phyloP scores from a whole-genome alignment of 2,797 vertebrate species.

The Siniperca scherzeri region DNA sequence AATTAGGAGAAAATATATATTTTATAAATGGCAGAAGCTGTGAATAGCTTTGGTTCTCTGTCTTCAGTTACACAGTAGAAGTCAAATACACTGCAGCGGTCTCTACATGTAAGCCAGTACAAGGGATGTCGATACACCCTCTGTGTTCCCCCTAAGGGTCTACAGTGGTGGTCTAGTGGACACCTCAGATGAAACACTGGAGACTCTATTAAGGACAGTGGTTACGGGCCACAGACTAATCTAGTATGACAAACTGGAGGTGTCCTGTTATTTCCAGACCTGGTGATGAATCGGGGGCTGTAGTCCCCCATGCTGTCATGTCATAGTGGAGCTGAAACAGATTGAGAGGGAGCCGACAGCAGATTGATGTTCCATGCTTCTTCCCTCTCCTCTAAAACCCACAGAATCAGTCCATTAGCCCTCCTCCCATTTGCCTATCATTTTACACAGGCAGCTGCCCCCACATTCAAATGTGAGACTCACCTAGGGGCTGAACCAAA shows the following conservation, averaged over 20 bases:
- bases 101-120: conserved; percentile 31
- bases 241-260: conserved; percentile 88
- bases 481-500: conserved; percentile 24
- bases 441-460: conserved; percentile 64
- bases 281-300: conserved; percentile 85
- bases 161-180: conserved; percentile 82
- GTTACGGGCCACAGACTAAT: conserved; percentile 88
- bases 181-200: conserved; percentile 80
- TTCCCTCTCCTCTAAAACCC: conserved; percentile 79
- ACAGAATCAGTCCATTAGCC: conserved; percentile 82
- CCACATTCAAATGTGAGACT: conserved; percentile 52
- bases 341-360: conserved; percentile 84
- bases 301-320: conserved; percentile 85
- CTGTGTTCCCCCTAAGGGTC: conserved; percentile 70
- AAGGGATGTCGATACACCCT: conserved; percentile 60
- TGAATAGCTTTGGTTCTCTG: conserved; percentile 4
- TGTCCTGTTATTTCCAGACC: conserved; percentile 87
- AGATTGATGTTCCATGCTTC: conserved; percentile 82
- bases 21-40: not conserved
- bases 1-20: not conserved
- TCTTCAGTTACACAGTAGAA: conserved; percentile 21
- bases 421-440: conserved; percentile 76
- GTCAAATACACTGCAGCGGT: conserved; percentile 20
- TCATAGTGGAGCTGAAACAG: conserved; percentile 86
- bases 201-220: conserved; percentile 87